Conservation (phyloP, 2,113 vertebrate species). For the Salvelinus sp. region DNA sequence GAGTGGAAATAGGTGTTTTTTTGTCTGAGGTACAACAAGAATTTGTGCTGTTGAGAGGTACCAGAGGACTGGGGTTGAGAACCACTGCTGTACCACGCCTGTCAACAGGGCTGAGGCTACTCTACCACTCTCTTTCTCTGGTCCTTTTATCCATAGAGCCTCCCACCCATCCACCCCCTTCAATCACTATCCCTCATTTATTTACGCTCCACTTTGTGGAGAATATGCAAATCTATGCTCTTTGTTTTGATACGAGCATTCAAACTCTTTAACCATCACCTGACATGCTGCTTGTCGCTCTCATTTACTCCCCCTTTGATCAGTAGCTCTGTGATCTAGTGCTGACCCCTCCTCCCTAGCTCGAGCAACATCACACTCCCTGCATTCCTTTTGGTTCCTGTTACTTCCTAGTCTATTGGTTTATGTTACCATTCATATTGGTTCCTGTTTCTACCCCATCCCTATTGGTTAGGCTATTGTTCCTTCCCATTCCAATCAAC, state of each 20-base stretch:
- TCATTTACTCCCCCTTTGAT: constrained; percentile 22
- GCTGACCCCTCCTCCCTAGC: constrained; percentile 10
- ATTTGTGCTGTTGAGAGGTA: too few species aligned
- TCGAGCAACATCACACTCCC: constrained; percentile 21
- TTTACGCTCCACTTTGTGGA: constrained; percentile 32
- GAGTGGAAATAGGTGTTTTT: too few species aligned
- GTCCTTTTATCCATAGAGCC: not conserved
- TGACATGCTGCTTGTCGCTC: not conserved
- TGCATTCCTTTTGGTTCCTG: not conserved
- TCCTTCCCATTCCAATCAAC: too few species aligned
- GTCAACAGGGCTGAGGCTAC: not conserved
- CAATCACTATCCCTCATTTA: not conserved
- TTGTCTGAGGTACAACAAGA: too few species aligned
- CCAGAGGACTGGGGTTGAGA: too few species aligned
- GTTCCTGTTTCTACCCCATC: too few species aligned
- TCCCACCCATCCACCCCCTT: not conserved
- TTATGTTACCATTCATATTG: too few species aligned
- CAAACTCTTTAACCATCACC: not conserved
- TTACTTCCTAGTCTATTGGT: too few species aligned
- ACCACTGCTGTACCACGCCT: too few species aligned
- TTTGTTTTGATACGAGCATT: not conserved
- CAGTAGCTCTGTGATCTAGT: constrained; percentile 1
- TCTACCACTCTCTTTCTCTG: not conserved
- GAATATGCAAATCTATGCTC: not conserved
- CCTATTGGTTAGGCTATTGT: too few species aligned